Base-by-base conservation (phyloP, 2,888 invertebrate genomes). In the Chrysotoxum bicinctum region DNA sequence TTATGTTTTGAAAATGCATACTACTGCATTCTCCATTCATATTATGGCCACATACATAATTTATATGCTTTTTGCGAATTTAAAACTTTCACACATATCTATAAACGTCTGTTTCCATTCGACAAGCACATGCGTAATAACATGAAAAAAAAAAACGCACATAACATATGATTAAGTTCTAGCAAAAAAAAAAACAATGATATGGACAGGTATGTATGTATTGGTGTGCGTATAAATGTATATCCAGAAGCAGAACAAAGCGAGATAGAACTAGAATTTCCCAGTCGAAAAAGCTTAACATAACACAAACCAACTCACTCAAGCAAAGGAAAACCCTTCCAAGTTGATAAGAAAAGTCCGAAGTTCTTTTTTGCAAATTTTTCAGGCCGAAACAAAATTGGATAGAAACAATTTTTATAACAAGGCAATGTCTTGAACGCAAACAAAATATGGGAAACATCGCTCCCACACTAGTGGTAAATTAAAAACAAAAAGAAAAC, bases 81-180 rank as follows among this genome's bases (percentile, higher is more conserved):
- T 69, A n/a, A 37, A 10, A 48, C 40, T 62, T 64, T 48, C n/a
- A 64, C 70, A 64, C 56, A 70, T 58, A 70, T 70, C 10, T 14
- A 56, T 9, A 50, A 48, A 56, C 50, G 56, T 73, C 73, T 69
- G 62, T 73, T 72, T 60, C 14, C 30, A 23, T 21, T 21, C 14
- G 19, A 23, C 30, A 72, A 23, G 73, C 75, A 54, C 84, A 85
- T 77, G 85, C 85, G 85, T 81, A 77, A 72, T 64, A 73, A 70
- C 32, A 21, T 45, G 35, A n/a, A 73, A 76, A 82, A 73, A n/a
- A n/a, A 75, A 82, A 73, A 74, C 40, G 32, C 60, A 58, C 14
- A 19, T 45, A 60, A 74, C 78, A 83, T 74, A 70, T 78, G 78
- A 64, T 79, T 69, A 52, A 79, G 66, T 58, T 37, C 19, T 19